Evolutionary conservation across 2,113 vertebrate species (phyloP), one percentile per base, ranked within the genome.

Genomic region (Promerops cafer): DNA sequence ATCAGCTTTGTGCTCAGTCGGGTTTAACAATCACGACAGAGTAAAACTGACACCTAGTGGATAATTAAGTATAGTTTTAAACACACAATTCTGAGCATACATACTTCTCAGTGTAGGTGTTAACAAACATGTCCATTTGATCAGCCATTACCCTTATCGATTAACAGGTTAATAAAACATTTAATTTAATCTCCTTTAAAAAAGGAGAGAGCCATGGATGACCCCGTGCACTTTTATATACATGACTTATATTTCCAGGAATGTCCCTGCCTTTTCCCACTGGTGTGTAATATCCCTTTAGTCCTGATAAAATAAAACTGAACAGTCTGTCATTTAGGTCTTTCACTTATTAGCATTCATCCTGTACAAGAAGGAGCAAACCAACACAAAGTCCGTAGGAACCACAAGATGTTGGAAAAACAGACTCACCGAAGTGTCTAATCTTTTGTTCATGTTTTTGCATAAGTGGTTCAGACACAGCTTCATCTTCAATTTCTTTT

Each of bases 391-490:
- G n/a, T 68, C 37, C 21, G 52, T 39, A 60, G 15, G 33, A 39
- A 81, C 37, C 63, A 74, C 20, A 87, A 88, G 93, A 81, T 35
- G 3, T 28, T 83, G 60, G 23, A 80, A 94, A 68, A 77, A 87
- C 7, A 57, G 26, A 97, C 99, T 98, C 97, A 99, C 99, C 99
- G 39, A 99, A 99, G 98, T 99, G 98, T 94, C 98, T 98, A 82
- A 99, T 98, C 89, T 99, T 98, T 96, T 98, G 97, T 84, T 99
- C 99, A 68, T 99, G 98, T 90, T 98, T 99, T 95, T 99, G 98
- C 77, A 99, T 98, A 97, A 99, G 98, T 45, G 98, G 98, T 96
- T 98, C 96, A 97, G 98, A 98, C 90, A 97, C 98, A 92, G 99
- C 98, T 94, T 99, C 98, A 76, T 99, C 98, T 93, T 98, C 97